Conservation (phyloP, 2,888 invertebrate species). For the Mellilla xanthometata region DNA sequence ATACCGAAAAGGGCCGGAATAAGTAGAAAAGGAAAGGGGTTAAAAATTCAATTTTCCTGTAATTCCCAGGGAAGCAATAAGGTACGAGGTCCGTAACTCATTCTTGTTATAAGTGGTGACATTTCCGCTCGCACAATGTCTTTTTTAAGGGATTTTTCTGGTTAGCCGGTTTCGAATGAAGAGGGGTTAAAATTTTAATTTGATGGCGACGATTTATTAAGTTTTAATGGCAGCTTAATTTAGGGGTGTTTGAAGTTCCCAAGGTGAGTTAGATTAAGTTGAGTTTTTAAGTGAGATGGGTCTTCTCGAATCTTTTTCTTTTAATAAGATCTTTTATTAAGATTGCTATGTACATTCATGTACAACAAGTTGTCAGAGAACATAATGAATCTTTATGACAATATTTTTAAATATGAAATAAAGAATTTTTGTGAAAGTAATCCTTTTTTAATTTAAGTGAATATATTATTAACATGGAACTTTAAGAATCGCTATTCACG, state of each 20-base stretch:
- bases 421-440: no score
- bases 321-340: no score
- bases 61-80: conserved; percentile 31
- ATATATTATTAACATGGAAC: no score
- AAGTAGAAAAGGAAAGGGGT: conserved; percentile 28
- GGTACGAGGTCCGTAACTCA: conserved; percentile 30
- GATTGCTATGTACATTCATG: no score
- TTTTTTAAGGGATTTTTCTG: conserved; percentile 27
- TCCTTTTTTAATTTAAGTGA: no score
- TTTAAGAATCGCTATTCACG: no score
- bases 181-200: conserved; percentile 16
- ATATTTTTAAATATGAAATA: no score
- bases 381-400: no score
- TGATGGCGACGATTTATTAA: conserved; percentile 16
- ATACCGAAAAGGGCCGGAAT: neutral
- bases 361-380: no score
- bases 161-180: conserved; percentile 6
- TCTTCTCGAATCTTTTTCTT: no score
- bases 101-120: conserved; percentile 25
- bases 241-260: neutral
- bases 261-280: conserved; percentile 14
- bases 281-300: conserved; percentile 1
- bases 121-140: conserved; percentile 24
- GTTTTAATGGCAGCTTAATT: conserved; percentile 15
- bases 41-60: conserved; percentile 33